Evolutionary conservation across 92 coral and sea anemone genomes (phyloP).

Genomic region (Palythoa grandiflora): DNA sequence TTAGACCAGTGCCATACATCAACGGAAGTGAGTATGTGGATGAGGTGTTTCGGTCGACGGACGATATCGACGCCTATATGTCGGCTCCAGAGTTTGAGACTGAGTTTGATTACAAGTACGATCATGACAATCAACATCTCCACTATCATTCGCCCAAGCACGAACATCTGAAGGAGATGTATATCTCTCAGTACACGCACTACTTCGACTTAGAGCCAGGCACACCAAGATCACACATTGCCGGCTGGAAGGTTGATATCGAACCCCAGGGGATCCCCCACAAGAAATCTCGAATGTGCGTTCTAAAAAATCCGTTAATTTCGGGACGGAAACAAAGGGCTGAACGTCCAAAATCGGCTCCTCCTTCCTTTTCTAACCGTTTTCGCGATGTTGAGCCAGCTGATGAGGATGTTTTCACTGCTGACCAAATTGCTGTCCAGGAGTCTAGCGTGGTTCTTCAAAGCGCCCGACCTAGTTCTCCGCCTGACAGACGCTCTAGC

Average conservation of each 20-base stretch:
- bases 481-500: slow-evolving; percentile 67
- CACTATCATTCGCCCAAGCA: slow-evolving; percentile 60
- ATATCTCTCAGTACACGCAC: slow-evolving; percentile 87
- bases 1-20: slow-evolving; percentile 67
- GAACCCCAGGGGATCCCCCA: slow-evolving; percentile 91
- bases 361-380: slow-evolving; percentile 66
- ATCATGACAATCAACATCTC: slow-evolving; percentile 53
- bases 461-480: slow-evolving; percentile 33
- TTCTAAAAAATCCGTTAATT: slow-evolving; percentile 77
- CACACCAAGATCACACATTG: slow-evolving; percentile 86
- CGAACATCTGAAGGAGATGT: slow-evolving; percentile 83
- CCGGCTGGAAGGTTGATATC: slow-evolving; percentile 90
- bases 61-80: slow-evolving; percentile 55
- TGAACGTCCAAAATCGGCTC: slow-evolving; percentile 88
- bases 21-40: slow-evolving; percentile 53
- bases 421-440: slow-evolving; percentile 42
- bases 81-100: slow-evolving; percentile 52
- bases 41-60: slow-evolving; percentile 55
- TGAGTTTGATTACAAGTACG: slow-evolving; percentile 49
- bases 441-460: slow-evolving; percentile 26
- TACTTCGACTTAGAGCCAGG: slow-evolving; percentile 71
- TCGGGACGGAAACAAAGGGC: slow-evolving; percentile 63
- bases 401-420: slow-evolving; percentile 64
- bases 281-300: slow-evolving; percentile 86
- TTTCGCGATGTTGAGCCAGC: slow-evolving; percentile 33